A percentile compares a stretch with the other conserved stretches of the same genome.
Conservation (phyloP, 1,140 invertebrate species). For the Bombus balteatus region DNA sequence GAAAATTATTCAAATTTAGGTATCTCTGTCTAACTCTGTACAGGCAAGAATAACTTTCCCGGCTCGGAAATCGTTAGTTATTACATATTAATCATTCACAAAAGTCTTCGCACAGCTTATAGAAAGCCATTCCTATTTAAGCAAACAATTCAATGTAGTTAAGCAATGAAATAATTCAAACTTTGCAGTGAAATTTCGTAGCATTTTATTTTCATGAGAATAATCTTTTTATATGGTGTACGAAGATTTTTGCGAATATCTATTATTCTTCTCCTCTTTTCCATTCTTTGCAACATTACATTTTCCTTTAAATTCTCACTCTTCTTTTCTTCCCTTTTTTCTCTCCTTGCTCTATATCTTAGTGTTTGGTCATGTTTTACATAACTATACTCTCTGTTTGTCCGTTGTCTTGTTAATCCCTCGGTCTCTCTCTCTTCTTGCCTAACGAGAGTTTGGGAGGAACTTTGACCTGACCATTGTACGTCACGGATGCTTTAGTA, state of each 20-base stretch:
- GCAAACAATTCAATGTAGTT: no score
- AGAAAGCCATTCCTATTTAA: no score
- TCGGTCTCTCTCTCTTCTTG: slow-evolving; percentile 1
- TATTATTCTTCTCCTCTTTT: neutral
- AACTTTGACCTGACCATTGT: slow-evolving; percentile 54
- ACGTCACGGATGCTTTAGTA: slow-evolving; percentile 36
- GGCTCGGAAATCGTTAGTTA: no score
- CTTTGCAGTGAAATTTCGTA: no score
- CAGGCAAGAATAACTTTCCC: no score
- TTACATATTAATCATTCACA: no score
- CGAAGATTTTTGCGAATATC: no score
- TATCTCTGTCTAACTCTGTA: no score
- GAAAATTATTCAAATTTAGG: neutral
- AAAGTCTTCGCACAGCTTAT: no score
- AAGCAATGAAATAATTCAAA: no score
- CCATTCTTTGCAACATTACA: neutral
- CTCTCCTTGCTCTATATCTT: neutral
- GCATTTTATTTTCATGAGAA: no score
- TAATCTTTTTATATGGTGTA: no score
- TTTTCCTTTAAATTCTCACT: neutral
- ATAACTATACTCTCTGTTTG: neutral
- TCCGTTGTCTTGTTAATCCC: slow-evolving; percentile 12
- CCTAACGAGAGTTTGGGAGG: slow-evolving; percentile 54
- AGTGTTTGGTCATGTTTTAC: neutral
- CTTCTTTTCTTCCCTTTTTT: neutral